Conservation (phyloP, 2,888 invertebrate species). For the Pteria penguin region DNA sequence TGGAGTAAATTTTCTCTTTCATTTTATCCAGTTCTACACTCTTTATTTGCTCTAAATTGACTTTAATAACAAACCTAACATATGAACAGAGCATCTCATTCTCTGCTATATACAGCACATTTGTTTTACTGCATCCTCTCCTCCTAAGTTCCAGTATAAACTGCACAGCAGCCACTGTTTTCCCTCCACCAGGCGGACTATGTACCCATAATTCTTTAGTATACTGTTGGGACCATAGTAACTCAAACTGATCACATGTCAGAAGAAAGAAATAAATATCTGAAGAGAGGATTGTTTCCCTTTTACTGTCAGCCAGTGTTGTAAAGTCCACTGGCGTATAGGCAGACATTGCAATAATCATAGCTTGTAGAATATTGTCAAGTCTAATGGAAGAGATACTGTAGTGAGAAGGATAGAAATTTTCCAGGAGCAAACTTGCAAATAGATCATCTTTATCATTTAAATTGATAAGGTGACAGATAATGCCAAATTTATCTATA, state of each 20-base stretch:
- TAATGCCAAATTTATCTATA: constrained; percentile 59
- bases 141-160: constrained; percentile 63
- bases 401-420: constrained; percentile 65
- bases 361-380: constrained; percentile 58
- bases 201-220: constrained; percentile 71
- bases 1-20: no score
- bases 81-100: constrained; percentile 68
- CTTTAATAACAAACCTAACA: constrained; percentile 66
- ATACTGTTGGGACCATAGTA: constrained; percentile 68
- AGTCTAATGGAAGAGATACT: constrained; percentile 48
- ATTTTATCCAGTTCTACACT: no score
- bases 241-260: constrained; percentile 71
- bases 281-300: constrained; percentile 37
- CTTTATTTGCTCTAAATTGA: no score
- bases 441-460: constrained; percentile 17
- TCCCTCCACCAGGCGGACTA: constrained; percentile 70
- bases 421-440: constrained; percentile 18
- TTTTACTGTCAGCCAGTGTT: constrained; percentile 35
- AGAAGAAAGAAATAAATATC: constrained; percentile 63
- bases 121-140: constrained; percentile 55
- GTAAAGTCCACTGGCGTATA: constrained; percentile 56
- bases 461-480: constrained; percentile 54
- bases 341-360: constrained; percentile 62
- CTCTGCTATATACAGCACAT: constrained; percentile 69
- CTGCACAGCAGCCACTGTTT: constrained; percentile 67